Evolutionary conservation across 1,140 invertebrate genomes (phyloP).

Genomic region (Hormaphis cornu): DNA sequence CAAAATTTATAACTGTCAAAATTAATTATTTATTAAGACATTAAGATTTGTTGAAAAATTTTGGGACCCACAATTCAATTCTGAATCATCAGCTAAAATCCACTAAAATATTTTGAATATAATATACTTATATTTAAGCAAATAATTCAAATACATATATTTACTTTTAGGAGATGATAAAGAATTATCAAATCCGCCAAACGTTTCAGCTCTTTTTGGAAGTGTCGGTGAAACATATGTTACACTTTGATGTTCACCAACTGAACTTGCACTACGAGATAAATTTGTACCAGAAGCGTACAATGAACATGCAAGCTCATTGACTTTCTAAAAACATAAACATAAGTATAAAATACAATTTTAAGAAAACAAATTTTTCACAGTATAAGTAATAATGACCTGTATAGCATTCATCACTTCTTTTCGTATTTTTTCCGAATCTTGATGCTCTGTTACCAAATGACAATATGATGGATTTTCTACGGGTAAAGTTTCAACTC

Average conservation of each 20-base stretch:
- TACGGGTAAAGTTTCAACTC: conserved; percentile 43
- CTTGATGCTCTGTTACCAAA: conserved; percentile 50
- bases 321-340: conserved; percentile 52
- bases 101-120: no score
- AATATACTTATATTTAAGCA: no score
- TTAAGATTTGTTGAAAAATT: no score
- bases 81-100: no score
- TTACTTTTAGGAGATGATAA: conserved; percentile 28
- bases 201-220: conserved; percentile 85
- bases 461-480: conserved; percentile 50
- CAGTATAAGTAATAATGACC: conserved; percentile 40
- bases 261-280: conserved; percentile 81
- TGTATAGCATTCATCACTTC: conserved; percentile 60
- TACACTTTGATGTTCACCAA: conserved; percentile 77
- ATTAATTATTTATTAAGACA: no score
- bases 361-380: neutral
- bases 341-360: neutral
- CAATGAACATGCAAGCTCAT: conserved; percentile 59
- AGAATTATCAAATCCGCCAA: conserved; percentile 81
- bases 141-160: neutral
- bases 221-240: conserved; percentile 71
- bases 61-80: no score
- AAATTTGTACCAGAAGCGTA: conserved; percentile 62
- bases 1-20: no score
- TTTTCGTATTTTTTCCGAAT: conserved; percentile 57